These are phyloP conservation scores for Hephaestus fuliginosus DNA, from an alignment of 2,797 vertebrate genomes.

Conservation along the genomic window DNA sequence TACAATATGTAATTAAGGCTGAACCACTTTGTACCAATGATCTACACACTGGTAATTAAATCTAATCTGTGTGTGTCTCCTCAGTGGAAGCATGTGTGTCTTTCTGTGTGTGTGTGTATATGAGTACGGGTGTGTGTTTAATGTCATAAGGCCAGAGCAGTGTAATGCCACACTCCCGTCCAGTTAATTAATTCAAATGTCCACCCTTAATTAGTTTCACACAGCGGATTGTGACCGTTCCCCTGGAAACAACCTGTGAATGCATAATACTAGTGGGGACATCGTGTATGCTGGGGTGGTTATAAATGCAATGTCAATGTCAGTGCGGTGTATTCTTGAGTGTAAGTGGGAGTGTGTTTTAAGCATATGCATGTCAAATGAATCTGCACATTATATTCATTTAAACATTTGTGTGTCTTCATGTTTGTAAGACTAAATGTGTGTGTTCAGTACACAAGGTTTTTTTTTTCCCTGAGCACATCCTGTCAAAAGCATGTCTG, in stretches of 20 bases:
- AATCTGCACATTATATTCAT: background rate
- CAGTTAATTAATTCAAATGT: conserved; percentile 82
- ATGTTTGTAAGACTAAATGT: background rate
- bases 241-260: conserved; percentile 71
- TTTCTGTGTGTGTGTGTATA: conserved; percentile 10
- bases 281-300: conserved; percentile 25
- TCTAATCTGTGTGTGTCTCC: conserved; percentile 62
- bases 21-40: conserved; percentile 69
- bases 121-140: conserved; percentile 52
- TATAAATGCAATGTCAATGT: conserved; percentile 18
- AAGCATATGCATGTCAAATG: background rate
- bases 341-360: conserved; percentile 5
- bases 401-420: background rate
- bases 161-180: conserved; percentile 73
- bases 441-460: background rate
- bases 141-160: conserved; percentile 74
- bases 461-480: background rate
- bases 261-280: conserved; percentile 46
- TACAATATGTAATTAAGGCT: conserved; percentile 74
- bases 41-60: conserved; percentile 77
- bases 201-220: conserved; percentile 79
- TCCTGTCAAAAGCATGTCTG: background rate
- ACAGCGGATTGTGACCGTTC: conserved; percentile 65
- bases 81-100: conserved; percentile 42
- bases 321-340: conserved; percentile 9